Base-by-base conservation (phyloP, 1,140 invertebrate genomes). In the Amyelois transitella region DNA sequence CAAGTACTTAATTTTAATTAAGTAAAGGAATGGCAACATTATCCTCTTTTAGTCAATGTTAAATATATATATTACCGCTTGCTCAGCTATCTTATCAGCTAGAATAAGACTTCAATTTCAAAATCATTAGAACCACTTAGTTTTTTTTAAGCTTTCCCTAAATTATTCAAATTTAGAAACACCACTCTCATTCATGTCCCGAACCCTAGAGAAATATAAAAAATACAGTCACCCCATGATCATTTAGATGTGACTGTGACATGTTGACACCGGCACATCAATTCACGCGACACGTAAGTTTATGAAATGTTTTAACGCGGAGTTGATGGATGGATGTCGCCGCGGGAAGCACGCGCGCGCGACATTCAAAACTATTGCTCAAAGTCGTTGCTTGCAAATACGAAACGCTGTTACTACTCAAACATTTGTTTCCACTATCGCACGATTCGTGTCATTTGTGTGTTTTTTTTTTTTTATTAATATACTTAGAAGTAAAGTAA, bases 321-420 rank as follows among this genome's bases (percentile, higher is more conserved):
- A 49, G 55, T 55, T 79, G 77, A 83, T 74, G 62, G 70, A 83
- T 78, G 71, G 61, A 62, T 69, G 69, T 63, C 63, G 64, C 55
- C 47, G 50, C 52, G 55, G 64, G 52, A 67, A 25, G 53, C 25
- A 60, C 50, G 60, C 55, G 10, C 10, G 32, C 14, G 45, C 18
- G 18, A 20, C 45, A 24, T 51, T 62, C 64, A 54, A 68, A 65
- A 74, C 73, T 75, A 83, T 83, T 75, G 64, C 72, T 83, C 77
- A 81, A 69, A 49, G 78, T 81, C 62, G 47, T 12, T 65, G 69
- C 66, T 65, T 71, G 55, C 62, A 72, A 77, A 72, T 77, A 77
- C 60, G 57, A 75, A 72, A 79, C 75, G 69, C 60, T 68, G 43
- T 51, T 45, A 55, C 54, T 47, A 54, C 47, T 43, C 51, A 22